phyloP scores from a whole-genome alignment of 2,797 vertebrate species.

The Adelosebastes latens region DNA sequence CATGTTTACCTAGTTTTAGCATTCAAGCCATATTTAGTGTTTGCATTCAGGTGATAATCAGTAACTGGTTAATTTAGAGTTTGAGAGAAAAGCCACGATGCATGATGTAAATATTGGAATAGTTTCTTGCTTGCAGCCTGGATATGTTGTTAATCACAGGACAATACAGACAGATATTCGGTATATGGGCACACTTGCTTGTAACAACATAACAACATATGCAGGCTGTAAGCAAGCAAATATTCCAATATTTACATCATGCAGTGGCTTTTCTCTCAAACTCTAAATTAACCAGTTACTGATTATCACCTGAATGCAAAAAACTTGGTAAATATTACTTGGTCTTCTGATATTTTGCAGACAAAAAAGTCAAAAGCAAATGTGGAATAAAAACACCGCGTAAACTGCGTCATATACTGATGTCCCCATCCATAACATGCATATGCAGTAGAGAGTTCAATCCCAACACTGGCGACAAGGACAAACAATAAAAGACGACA shows the following conservation, averaged over 20 bases:
- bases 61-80: neutral
- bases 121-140: neutral
- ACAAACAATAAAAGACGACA: neutral
- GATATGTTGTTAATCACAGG: neutral
- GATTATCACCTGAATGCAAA: neutral
- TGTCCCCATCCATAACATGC: neutral
- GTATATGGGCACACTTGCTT: neutral
- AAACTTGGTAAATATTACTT: neutral
- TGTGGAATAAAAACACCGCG: neutral
- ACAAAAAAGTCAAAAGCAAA: too few relatives aligned
- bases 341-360: too few relatives aligned
- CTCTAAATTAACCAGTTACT: neutral
- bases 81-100: too few relatives aligned
- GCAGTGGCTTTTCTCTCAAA: too few relatives aligned
- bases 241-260: too few relatives aligned
- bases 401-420: constrained; percentile 35
- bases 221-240: too few relatives aligned
- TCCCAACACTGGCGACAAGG: neutral
- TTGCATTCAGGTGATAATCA: neutral
- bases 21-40: too few relatives aligned
- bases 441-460: neutral
- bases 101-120: too few relatives aligned
- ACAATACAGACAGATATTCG: too few relatives aligned
- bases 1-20: too few relatives aligned
- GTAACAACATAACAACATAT: too few relatives aligned